Percentiles rank a stretch among this genome's conserved stretches.
Evolutionary conservation across 2,113 vertebrate genomes (phyloP).

Genomic region (Struthidea cinerea): DNA sequence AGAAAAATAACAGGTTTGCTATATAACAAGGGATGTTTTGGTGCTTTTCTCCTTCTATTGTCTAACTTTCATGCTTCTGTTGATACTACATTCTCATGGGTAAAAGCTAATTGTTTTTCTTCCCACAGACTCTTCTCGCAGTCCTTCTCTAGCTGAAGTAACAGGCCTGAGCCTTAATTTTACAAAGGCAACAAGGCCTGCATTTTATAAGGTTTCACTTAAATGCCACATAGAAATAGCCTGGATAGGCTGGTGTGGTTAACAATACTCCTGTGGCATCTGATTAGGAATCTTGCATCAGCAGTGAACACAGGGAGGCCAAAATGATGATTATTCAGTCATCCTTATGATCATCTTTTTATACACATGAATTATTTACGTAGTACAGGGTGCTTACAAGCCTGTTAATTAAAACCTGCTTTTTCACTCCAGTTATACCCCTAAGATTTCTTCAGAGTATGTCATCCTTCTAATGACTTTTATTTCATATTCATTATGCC

Average conservation of each 20-base stretch:
- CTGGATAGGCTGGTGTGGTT: not conserved
- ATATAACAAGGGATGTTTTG: no score
- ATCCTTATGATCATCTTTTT: constrained; percentile 8
- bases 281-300: not conserved
- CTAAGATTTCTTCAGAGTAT: not conserved
- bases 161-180: no score
- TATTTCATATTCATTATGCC: not conserved
- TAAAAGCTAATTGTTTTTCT: no score
- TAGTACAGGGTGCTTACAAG: not conserved
- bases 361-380: constrained; percentile 38
- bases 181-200: no score
- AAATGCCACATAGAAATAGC: not conserved
- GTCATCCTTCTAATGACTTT: not conserved
- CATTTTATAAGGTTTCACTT: no score
- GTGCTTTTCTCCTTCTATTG: no score
- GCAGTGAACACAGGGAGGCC: not conserved
- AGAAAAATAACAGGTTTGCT: no score
- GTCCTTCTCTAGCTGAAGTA: no score
- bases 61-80: no score
- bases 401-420: constrained; percentile 11
- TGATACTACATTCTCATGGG: no score
- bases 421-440: not conserved
- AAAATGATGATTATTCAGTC: constrained; percentile 3
- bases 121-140: no score
- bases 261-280: not conserved